phyloP scores from a whole-genome alignment of 2,888 invertebrate genomes.

The Thalpophila matura region DNA sequence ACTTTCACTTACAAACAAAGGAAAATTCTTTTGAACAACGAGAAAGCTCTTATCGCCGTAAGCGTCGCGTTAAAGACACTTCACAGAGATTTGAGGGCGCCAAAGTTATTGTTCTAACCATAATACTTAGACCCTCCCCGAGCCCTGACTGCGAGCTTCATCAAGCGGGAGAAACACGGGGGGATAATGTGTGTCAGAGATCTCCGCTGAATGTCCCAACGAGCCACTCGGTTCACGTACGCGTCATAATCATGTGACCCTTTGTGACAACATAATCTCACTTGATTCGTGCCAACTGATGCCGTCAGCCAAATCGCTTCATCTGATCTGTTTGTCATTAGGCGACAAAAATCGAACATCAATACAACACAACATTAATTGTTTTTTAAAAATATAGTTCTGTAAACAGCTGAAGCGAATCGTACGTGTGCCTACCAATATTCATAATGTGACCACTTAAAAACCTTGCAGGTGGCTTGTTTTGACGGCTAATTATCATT shows the following conservation, averaged over 20 bases:
- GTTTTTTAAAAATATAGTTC: constrained; percentile 30
- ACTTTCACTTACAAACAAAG: constrained; percentile 81
- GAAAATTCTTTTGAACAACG: constrained; percentile 81
- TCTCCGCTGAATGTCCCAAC: constrained; percentile 63
- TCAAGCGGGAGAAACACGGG: constrained; percentile 58
- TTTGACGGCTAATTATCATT: constrained; percentile 70
- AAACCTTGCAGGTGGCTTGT: constrained; percentile 67
- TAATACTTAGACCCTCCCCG: constrained; percentile 72
- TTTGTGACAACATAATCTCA: constrained; percentile 66
- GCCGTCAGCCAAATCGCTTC: constrained; percentile 68
- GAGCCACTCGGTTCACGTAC: constrained; percentile 72
- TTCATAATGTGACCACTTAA: constrained; percentile 43
- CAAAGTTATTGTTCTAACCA: constrained; percentile 76
- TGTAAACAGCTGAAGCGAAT: constrained; percentile 36
- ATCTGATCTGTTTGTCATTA: constrained; percentile 53
- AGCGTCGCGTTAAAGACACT: constrained; percentile 86
- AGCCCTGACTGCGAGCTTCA: constrained; percentile 57
- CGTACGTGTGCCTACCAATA: constrained; percentile 21
- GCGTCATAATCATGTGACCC: constrained; percentile 76
- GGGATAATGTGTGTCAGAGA: constrained; percentile 68
- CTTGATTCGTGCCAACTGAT: constrained; percentile 74
- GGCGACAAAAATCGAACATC: constrained; percentile 46
- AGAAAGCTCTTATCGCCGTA: constrained; percentile 83
- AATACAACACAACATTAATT: constrained; percentile 47
- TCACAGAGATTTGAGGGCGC: constrained; percentile 83